A percentile compares a stretch with the other conserved stretches of the same genome.
These are phyloP conservation scores for Champsocephalus esox DNA, from an alignment of 2,797 vertebrate species.

Conservation along the genomic window DNA sequence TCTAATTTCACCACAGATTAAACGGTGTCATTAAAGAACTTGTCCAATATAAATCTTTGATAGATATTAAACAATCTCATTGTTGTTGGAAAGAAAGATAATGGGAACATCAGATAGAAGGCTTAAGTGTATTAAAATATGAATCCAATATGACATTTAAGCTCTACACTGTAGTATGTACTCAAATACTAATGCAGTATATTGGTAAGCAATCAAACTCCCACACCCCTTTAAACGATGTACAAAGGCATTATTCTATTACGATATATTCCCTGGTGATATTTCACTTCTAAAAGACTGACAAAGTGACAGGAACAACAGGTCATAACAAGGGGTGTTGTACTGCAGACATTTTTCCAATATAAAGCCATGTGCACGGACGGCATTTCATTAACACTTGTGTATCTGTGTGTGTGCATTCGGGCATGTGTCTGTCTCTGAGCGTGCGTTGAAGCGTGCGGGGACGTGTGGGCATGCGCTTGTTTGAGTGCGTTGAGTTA, in stretches of 20 bases:
- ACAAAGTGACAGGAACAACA: slow-evolving; percentile 16
- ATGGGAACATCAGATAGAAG: background rate
- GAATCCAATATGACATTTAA: background rate
- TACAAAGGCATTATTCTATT: background rate
- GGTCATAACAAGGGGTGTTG: slow-evolving; percentile 20
- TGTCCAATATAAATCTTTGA: background rate
- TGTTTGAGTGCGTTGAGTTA: slow-evolving; percentile 42
- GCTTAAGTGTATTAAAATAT: background rate
- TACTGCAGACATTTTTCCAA: slow-evolving; percentile 15
- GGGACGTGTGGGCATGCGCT: slow-evolving; percentile 2
- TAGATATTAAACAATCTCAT: background rate
- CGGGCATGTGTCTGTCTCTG: slow-evolving; percentile 30
- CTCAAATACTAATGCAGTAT: background rate
- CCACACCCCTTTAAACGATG: background rate
- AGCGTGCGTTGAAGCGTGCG: slow-evolving; percentile 40
- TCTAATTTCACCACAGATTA: background rate
- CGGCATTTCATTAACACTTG: slow-evolving; percentile 55
- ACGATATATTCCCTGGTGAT: background rate
- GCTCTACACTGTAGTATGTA: background rate
- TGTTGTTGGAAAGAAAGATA: background rate
- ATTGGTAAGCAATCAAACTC: background rate
- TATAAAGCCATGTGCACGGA: slow-evolving; percentile 2
- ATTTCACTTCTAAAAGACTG: background rate
- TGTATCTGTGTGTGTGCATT: slow-evolving; percentile 20
- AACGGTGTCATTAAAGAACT: background rate